phyloP scores from a whole-genome alignment of 2,888 invertebrate genomes.

The Cephonodes hylas region DNA sequence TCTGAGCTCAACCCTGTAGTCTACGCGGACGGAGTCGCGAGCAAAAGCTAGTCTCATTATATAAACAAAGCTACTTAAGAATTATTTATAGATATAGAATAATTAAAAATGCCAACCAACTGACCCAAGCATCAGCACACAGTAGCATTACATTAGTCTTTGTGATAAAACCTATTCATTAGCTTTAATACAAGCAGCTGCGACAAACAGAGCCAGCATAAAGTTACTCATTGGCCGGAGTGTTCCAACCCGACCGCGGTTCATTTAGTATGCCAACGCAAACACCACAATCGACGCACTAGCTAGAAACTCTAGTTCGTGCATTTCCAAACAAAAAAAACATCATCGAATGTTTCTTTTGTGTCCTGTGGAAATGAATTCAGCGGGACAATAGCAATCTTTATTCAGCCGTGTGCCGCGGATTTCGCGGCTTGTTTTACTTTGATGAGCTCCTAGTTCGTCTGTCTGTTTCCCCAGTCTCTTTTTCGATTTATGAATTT shows the following conservation, averaged over 20 bases:
- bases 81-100: too few species aligned
- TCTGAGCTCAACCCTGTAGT: too few species aligned
- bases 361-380: conserved; percentile 40
- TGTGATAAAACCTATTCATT: neutral
- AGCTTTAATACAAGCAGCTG: neutral
- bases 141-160: neutral
- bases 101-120: too few species aligned
- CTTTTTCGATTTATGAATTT: conserved; percentile 30
- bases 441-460: conserved; percentile 28
- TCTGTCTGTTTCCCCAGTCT: conserved; percentile 25
- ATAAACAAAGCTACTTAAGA: too few species aligned
- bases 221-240: neutral
- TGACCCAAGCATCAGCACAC: neutral
- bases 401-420: conserved; percentile 31
- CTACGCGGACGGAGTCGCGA: too few species aligned
- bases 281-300: neutral
- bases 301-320: neutral
- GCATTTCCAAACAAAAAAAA: conserved; percentile 11
- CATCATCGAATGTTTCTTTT: conserved; percentile 30
- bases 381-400: conserved; percentile 34
- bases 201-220: neutral
- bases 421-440: conserved; percentile 26
- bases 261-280: conserved; percentile 18
- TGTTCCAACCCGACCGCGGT: conserved; percentile 11
- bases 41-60: too few species aligned